Base-by-base conservation (phyloP, 2,888 invertebrate genomes). In the Gastracanthus pulcherrimus region DNA sequence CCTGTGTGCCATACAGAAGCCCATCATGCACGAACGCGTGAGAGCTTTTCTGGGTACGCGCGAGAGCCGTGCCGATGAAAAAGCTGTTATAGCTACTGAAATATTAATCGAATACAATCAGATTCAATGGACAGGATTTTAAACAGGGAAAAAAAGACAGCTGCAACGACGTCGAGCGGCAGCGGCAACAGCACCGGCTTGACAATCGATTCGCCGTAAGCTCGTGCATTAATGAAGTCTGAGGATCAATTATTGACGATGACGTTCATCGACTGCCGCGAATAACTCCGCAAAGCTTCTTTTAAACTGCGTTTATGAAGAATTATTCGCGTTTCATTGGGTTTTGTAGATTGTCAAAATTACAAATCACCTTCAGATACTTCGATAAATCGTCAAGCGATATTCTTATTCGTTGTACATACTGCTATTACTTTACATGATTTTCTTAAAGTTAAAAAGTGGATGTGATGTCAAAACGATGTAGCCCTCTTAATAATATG, bases 81-180 rank as follows among this genome's bases (percentile, higher is more conserved):
- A 84, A 72, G 67, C 82, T 77, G 76, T 83, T 80, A n/a, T n/a
- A 78, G 84, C 75, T 72, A 81, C 77, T 82, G 58, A 75, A 81
- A 84, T 82, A 83, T 84, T 84, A 85, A 84, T 85, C 82, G 80
- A 64, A 81, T 76, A 72, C 81, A 83, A 84, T 83, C 80, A 66
- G 74, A 81, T 81, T 82, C 81, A 81, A 84, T 83, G 71, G 77
- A 41, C 34, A 48, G 29, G 48, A 58, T 64, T 75, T 38, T 36
- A 55, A 72, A 23, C 62, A 23, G 51, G 58, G n/a, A 4, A 36
- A 75, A 36, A 67, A 74, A 58, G 45, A 29, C 31, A 51, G 36
- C 29, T 9, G 38, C n/a, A n/a, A n/a, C n/a, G 48, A n/a, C 36
- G 19, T 23, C 36, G 19, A 1, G 67, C 31, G 34, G n/a, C n/a